phyloP scores from a whole-genome alignment of 2,113 vertebrate species.

The Lathamus discolor region DNA sequence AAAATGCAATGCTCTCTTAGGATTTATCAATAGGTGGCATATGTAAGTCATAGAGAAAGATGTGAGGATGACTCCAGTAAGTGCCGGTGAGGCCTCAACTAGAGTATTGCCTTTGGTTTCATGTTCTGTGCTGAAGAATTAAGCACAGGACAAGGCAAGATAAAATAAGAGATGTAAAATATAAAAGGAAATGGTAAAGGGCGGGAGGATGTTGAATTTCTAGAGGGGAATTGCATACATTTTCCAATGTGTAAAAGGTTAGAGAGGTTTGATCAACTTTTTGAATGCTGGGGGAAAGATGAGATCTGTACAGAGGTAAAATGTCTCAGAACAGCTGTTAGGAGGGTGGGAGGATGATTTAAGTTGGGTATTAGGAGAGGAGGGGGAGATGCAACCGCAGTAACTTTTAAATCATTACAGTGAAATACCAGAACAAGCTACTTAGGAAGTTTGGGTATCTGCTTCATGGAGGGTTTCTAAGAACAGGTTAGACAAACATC shows the following conservation, averaged over 20 bases:
- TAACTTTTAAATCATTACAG: neutral
- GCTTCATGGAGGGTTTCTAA: neutral
- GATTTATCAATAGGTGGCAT: constrained; percentile 69
- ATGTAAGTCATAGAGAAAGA: constrained; percentile 51
- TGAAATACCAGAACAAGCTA: constrained; percentile 30
- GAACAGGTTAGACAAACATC: constrained; percentile 62
- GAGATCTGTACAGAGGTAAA: neutral
- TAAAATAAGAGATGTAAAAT: neutral
- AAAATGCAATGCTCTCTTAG: constrained; percentile 52
- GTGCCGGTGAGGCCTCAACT: neutral
- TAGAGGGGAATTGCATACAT: neutral
- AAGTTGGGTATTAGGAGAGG: neutral
- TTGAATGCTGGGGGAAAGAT: neutral
- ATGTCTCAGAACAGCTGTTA: neutral
- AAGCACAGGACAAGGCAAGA: neutral
- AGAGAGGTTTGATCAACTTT: neutral
- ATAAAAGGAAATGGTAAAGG: neutral
- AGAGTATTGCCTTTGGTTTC: neutral
- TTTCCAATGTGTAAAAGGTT: neutral
- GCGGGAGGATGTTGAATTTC: neutral
- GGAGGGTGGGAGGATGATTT: neutral
- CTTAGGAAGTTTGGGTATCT: neutral
- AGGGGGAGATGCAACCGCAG: neutral
- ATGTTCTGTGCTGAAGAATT: neutral
- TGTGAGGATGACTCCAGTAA: neutral